Evolutionary conservation across 1,140 invertebrate genomes (phyloP).

Genomic region (Caenorhabditis latens): DNA sequence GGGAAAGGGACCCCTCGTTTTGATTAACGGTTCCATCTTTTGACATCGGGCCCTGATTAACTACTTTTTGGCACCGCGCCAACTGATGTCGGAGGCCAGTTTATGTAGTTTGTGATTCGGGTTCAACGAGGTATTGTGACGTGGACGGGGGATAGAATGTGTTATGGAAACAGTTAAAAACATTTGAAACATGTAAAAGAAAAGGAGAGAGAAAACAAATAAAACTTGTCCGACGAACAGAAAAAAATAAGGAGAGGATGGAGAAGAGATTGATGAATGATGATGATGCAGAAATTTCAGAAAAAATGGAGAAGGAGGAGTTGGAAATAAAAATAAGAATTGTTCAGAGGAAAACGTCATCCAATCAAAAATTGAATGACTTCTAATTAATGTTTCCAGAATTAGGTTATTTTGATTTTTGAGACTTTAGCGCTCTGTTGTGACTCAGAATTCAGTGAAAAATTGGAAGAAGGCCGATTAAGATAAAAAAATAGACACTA

Average conservation of each 20-base stretch:
- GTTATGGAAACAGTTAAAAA: background rate
- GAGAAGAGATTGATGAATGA: conserved; percentile 14
- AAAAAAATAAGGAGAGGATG: background rate
- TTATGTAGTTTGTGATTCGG: background rate
- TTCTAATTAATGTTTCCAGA: too few species aligned
- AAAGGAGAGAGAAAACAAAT: background rate
- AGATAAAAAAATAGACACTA: too few species aligned
- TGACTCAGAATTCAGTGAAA: too few species aligned
- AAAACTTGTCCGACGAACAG: conserved; percentile 12
- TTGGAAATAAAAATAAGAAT: background rate
- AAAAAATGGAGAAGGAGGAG: background rate
- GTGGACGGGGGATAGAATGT: background rate
- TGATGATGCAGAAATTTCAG: background rate
- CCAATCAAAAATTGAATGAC: background rate
- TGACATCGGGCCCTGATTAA: conserved; percentile 33
- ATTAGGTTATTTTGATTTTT: too few species aligned
- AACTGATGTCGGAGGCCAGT: conserved; percentile 23
- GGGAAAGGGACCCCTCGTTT: conserved; percentile 14
- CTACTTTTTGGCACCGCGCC: conserved; percentile 36
- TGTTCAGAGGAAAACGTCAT: background rate
- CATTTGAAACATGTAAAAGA: conserved; percentile 4
- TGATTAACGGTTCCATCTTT: conserved; percentile 37
- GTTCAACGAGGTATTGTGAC: background rate
- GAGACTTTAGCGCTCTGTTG: too few species aligned
- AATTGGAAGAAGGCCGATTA: too few species aligned